These are phyloP conservation scores for Batillaria attramentaria DNA, from an alignment of 1,140 invertebrate genomes.

Conservation along the genomic window DNA sequence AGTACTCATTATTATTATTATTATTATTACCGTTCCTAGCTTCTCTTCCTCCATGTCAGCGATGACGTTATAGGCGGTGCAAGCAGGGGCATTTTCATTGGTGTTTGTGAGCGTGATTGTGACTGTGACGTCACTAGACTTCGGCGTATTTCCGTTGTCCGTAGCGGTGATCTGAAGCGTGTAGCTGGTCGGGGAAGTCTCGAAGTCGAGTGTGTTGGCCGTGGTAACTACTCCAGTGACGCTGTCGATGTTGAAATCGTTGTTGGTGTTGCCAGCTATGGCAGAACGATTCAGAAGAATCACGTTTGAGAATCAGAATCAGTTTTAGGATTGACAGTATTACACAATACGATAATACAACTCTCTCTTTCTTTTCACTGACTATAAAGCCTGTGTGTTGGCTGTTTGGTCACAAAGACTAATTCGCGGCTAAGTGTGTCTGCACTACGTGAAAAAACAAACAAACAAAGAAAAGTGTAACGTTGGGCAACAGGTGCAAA, in stretches of 20 bases:
- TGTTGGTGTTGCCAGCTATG: conserved; percentile 33
- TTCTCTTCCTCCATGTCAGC: conserved; percentile 50
- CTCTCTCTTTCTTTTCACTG: too few species aligned
- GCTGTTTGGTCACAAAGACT: too few species aligned
- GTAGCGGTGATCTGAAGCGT: conserved; percentile 36
- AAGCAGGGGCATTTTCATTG: conserved; percentile 49
- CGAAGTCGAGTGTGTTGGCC: conserved; percentile 44
- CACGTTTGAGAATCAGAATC: background rate
- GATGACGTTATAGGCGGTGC: conserved; percentile 41
- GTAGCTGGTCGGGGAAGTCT: conserved; percentile 41
- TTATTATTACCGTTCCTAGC: background rate
- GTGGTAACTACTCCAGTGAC: conserved; percentile 43
- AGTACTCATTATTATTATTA: too few species aligned
- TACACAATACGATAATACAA: too few species aligned
- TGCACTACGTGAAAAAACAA: too few species aligned
- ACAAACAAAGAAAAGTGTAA: too few species aligned
- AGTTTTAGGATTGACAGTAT: too few species aligned
- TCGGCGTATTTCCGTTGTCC: conserved; percentile 35
- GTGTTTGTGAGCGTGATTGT: conserved; percentile 42
- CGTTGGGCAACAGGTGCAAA: too few species aligned
- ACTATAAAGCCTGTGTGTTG: too few species aligned
- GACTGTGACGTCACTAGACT: conserved; percentile 38
- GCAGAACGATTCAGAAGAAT: background rate
- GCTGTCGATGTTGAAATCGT: conserved; percentile 45
- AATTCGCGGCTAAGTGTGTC: too few species aligned